A percentile compares a stretch with the other conserved stretches of the same genome.
Conservation (phyloP, 2,888 invertebrate species). For the Oligia latruncula region DNA sequence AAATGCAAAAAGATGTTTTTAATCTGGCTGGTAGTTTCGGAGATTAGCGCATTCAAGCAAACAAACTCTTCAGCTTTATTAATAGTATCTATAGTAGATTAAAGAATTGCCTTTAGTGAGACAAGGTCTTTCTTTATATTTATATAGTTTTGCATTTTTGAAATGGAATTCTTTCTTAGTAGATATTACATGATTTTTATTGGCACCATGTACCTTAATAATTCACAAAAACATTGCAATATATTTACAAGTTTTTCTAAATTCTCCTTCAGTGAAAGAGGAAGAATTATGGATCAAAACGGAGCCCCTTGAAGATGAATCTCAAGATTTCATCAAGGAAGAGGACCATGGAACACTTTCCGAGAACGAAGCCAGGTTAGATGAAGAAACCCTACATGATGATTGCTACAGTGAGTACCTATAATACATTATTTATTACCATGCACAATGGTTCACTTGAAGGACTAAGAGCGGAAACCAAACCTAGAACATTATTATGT, state of each 20-base stretch:
- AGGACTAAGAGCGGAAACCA: too few relatives aligned
- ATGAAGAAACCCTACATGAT: constrained; percentile 6
- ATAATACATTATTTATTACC: background rate
- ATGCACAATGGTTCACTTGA: too few relatives aligned
- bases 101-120: background rate
- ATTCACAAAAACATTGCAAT: background rate
- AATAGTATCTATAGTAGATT: background rate
- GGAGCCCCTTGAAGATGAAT: constrained; percentile 37
- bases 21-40: too few relatives aligned
- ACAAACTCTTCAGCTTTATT: too few relatives aligned
- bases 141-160: background rate
- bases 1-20: too few relatives aligned
- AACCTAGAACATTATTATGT: too few relatives aligned
- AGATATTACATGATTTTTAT: background rate
- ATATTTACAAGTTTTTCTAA: background rate
- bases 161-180: background rate
- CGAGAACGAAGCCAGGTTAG: constrained; percentile 6
- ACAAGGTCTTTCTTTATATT: background rate
- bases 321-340: constrained; percentile 24
- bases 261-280: constrained; percentile 36
- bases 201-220: background rate
- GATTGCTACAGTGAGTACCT: constrained; percentile 35
- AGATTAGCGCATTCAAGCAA: too few relatives aligned
- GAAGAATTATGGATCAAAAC: constrained; percentile 60
- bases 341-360: constrained; percentile 18